phyloP scores from a whole-genome alignment of 1,140 invertebrate genomes.

The Procambarus clarkii region DNA sequence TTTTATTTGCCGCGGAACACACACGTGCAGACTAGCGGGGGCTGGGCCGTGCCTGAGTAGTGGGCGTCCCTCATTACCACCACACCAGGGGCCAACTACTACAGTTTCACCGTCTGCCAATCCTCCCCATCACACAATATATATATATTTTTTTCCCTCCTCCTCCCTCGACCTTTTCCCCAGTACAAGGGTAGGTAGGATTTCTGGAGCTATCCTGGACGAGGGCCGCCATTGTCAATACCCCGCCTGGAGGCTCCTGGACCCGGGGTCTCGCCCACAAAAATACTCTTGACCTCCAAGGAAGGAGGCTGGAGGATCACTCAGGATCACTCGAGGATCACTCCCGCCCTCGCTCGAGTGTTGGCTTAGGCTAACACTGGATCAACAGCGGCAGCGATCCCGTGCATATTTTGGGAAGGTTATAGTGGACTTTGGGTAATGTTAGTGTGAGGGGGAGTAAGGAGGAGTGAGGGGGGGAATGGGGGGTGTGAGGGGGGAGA shows the following conservation, averaged over 20 bases:
- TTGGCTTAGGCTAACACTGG: conserved; percentile 39
- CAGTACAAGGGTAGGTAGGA: not conserved
- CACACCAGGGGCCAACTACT: not conserved
- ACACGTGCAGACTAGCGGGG: no score
- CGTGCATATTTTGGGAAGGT: conserved; percentile 21
- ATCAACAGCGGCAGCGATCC: conserved; percentile 16
- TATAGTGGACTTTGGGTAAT: not conserved
- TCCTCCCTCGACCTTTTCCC: no score
- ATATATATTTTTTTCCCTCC: no score
- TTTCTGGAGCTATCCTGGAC: not conserved
- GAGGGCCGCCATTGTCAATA: not conserved
- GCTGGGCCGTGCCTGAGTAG: no score
- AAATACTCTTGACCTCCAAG: conserved; percentile 6
- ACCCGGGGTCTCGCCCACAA: not conserved
- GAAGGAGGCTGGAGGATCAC: no score
- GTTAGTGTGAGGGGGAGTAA: not conserved
- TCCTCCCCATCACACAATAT: no score
- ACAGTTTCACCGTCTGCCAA: not conserved
- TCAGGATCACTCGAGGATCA: not conserved
- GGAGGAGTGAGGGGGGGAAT: no score
- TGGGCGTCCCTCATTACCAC: not conserved
- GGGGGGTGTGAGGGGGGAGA: not conserved
- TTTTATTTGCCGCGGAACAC: no score
- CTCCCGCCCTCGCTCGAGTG: not conserved
- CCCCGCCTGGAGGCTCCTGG: not conserved